phyloP scores from a whole-genome alignment of 2,797 vertebrate species.

The Mionectes olivaceus region DNA sequence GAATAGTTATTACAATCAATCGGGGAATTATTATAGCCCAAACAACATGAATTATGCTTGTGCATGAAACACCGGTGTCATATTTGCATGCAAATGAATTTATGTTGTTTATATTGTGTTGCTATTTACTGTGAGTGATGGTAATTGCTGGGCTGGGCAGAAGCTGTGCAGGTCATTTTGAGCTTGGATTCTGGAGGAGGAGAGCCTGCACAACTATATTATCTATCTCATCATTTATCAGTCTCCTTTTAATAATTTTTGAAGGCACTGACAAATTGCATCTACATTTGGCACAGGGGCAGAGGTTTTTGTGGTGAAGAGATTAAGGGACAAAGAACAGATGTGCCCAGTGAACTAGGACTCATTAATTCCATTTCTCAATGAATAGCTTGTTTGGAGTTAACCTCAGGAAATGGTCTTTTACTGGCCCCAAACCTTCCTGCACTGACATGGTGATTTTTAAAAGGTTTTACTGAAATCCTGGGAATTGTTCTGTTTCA shows the following conservation, averaged over 20 bases:
- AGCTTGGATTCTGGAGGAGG: slow-evolving; percentile 1
- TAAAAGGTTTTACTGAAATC: neutral
- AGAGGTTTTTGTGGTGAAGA: slow-evolving; percentile 26
- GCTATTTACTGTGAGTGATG: slow-evolving; percentile 9
- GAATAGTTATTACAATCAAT: neutral
- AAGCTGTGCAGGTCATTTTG: slow-evolving; percentile 12
- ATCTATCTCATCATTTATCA: slow-evolving; percentile 12
- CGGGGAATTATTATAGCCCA: neutral
- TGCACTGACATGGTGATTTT: neutral
- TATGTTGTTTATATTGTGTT: slow-evolving; percentile 41
- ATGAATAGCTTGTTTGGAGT: neutral
- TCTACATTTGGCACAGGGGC: neutral
- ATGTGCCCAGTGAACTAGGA: neutral
- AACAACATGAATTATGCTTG: neutral
- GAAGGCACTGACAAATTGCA: slow-evolving; percentile 25
- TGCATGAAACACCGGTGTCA: neutral
- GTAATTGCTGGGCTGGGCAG: slow-evolving; percentile 56
- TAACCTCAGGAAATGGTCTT: neutral
- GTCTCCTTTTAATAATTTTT: neutral
- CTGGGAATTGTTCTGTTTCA: neutral
- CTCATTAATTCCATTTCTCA: neutral
- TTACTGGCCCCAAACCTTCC: neutral
- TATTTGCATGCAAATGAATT: slow-evolving; percentile 50
- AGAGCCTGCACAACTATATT: neutral
- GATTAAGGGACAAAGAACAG: slow-evolving; percentile 26